Conservation (phyloP, 2,113 vertebrate genomes). For the Trematomus loennbergii region DNA sequence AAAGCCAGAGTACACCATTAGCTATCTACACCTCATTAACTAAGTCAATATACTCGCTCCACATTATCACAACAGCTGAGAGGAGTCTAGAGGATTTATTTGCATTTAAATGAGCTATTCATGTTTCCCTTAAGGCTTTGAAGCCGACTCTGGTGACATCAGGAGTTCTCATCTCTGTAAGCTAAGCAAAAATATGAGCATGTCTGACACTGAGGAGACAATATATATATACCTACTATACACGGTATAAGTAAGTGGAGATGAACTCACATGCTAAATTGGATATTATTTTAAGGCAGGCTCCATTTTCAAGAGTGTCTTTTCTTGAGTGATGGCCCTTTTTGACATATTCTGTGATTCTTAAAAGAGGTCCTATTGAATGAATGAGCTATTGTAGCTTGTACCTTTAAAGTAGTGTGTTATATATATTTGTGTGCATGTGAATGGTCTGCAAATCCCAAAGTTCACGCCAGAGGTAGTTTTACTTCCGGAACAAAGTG, state of each 20-base stretch:
- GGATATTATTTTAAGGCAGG: conserved; percentile 1
- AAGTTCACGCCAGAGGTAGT: too few relatives aligned
- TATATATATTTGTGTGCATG: too few relatives aligned
- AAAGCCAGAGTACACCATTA: conserved; percentile 67
- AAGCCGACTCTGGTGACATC: conserved; percentile 55
- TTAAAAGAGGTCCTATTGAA: too few relatives aligned
- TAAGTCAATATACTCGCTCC: conserved; percentile 71
- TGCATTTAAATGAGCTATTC: conserved; percentile 78
- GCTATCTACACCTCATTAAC: conserved; percentile 81
- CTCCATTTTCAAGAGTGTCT: neutral
- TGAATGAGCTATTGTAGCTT: too few relatives aligned
- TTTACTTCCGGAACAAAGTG: too few relatives aligned
- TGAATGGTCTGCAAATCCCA: too few relatives aligned
- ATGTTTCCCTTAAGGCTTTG: conserved; percentile 60
- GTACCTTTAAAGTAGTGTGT: too few relatives aligned
- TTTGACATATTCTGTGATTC: neutral
- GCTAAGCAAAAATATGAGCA: conserved; percentile 36
- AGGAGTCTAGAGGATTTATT: conserved; percentile 71
- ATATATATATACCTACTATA: neutral
- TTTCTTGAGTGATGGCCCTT: conserved; percentile 5
- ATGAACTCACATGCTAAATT: conserved; percentile 20
- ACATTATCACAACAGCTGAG: conserved; percentile 74
- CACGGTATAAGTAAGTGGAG: conserved; percentile 6
- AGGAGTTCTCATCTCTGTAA: conserved; percentile 26
- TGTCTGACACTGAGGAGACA: conserved; percentile 40